phyloP scores from a whole-genome alignment of 2,113 vertebrate species.

The Otolemur garnettii region DNA sequence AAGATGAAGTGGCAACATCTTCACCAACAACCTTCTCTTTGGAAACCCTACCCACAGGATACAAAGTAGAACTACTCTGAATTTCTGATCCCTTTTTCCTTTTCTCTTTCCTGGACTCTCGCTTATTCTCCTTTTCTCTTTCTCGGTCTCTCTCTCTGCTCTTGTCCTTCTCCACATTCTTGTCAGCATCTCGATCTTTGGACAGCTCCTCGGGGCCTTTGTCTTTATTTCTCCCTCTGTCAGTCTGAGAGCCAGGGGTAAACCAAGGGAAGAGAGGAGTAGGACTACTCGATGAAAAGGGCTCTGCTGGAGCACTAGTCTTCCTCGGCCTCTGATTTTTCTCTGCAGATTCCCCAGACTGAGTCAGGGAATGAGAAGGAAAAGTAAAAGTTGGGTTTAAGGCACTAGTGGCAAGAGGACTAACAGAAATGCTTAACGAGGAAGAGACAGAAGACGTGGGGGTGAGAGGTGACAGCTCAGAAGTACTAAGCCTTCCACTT shows the following conservation, averaged over 20 bases:
- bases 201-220: constrained; percentile 87
- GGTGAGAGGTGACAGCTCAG: constrained; percentile 89
- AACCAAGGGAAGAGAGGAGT: constrained; percentile 91
- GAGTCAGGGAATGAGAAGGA: constrained; percentile 89
- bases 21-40: constrained; percentile 87
- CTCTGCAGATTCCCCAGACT: constrained; percentile 88
- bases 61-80: constrained; percentile 86
- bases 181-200: constrained; percentile 90
- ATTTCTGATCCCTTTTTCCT: constrained; percentile 90
- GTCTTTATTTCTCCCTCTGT: constrained; percentile 89
- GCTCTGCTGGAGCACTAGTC: constrained; percentile 86
- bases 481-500: constrained; percentile 94
- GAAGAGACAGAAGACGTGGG: constrained; percentile 89
- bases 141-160: constrained; percentile 92
- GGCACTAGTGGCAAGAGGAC: constrained; percentile 97
- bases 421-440: constrained; percentile 94
- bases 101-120: constrained; percentile 93
- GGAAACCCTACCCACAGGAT: constrained; percentile 86
- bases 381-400: constrained; percentile 94
- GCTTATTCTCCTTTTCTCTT: constrained; percentile 97
- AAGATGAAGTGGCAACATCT: constrained; percentile 85
- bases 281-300: constrained; percentile 87
- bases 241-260: constrained; percentile 90
- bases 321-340: constrained; percentile 87
- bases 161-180: constrained; percentile 92